These are phyloP conservation scores for Pipistrellus kuhlii DNA, from an alignment of 2,797 vertebrate genomes.

Conservation along the genomic window DNA sequence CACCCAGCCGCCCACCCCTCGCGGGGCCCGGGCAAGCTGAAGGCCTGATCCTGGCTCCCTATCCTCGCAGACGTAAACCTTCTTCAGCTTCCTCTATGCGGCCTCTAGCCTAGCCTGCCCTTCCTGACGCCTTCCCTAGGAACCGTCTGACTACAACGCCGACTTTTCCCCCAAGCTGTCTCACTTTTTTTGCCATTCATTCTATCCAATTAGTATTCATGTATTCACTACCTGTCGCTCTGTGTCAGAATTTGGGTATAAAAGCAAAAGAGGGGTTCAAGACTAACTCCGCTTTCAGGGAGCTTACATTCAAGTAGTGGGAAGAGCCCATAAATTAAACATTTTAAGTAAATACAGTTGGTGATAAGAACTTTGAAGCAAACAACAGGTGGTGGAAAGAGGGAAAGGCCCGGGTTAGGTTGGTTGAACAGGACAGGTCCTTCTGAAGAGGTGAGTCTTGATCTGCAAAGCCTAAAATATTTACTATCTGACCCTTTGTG, in stretches of 20 bases:
- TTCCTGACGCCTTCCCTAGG: not conserved
- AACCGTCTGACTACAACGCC: not conserved
- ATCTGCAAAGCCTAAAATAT: conserved; percentile 9
- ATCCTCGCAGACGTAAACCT: not conserved
- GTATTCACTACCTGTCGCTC: not conserved
- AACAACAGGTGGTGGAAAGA: not conserved
- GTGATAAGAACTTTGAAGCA: conserved; percentile 13
- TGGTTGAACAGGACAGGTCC: not conserved
- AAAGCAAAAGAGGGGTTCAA: not conserved
- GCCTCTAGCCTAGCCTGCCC: not conserved
- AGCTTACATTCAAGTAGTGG: not conserved
- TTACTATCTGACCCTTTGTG: not conserved
- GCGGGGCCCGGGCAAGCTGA: too few species aligned
- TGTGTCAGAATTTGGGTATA: not conserved
- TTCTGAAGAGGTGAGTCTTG: not conserved
- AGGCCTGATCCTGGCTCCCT: not conserved
- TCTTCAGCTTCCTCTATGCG: not conserved
- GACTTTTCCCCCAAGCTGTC: not conserved
- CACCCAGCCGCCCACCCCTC: not conserved
- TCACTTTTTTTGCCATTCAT: not conserved
- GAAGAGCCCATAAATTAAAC: not conserved
- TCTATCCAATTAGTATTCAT: not conserved
- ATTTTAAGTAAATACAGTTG: not conserved
- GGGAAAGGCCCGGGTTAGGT: not conserved
- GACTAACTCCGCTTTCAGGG: not conserved